A percentile compares a stretch with the other conserved stretches of the same genome.
Evolutionary conservation across 2,888 invertebrate species (phyloP).

Genomic region (Drosophila monieri): DNA sequence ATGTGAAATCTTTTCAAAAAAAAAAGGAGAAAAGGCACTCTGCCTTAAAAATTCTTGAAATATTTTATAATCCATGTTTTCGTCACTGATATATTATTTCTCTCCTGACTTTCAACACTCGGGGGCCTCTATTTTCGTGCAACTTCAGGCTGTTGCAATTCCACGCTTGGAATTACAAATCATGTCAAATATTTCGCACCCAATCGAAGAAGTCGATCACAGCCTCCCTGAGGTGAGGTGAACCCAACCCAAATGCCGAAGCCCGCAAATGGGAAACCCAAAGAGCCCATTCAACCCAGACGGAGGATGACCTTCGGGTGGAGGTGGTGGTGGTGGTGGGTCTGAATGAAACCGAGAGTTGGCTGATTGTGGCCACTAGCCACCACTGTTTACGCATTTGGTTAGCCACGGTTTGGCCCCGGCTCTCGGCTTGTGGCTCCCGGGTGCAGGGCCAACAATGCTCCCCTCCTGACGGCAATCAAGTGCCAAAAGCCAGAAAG

Average conservation of each 20-base stretch:
- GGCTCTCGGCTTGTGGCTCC: conserved; percentile 1
- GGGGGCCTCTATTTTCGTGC: neutral
- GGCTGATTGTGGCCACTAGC: conserved; percentile 8
- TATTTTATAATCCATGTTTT: neutral
- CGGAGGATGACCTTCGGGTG: conserved; percentile 25
- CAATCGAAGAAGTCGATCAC: conserved; percentile 17
- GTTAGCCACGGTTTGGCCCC: conserved; percentile 51
- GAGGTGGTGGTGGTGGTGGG: neutral
- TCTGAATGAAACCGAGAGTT: conserved; percentile 46
- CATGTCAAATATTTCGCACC: conserved; percentile 32
- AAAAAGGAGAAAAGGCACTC: no score
- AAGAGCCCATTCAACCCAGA: conserved; percentile 19
- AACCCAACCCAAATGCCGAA: neutral
- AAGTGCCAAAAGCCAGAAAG: conserved; percentile 39
- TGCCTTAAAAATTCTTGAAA: no score
- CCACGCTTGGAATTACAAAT: conserved; percentile 14
- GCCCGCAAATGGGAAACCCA: neutral
- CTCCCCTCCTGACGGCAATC: conserved; percentile 33
- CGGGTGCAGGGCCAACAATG: conserved; percentile 14
- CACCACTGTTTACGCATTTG: conserved; percentile 57
- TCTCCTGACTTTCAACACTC: no score
- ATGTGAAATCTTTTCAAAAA: no score
- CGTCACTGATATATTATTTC: neutral
- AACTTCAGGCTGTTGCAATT: conserved; percentile 3
- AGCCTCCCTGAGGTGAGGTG: neutral